Evolutionary conservation across 64 coral and sea anemone species (phyloP).

Genomic region (Porites australiensis): DNA sequence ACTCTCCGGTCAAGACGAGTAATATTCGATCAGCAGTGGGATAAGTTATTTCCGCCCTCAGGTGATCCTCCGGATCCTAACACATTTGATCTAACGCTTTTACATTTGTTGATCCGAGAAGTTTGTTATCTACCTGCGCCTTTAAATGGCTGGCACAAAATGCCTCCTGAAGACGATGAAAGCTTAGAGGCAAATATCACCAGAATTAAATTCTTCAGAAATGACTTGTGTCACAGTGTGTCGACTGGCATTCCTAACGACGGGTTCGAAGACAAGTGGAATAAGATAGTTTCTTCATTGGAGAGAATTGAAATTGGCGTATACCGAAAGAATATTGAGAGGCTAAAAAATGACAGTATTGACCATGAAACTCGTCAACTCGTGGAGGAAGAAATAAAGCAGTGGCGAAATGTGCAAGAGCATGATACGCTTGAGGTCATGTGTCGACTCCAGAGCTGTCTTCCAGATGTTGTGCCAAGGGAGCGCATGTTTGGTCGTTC

Average conservation of each 20-base stretch:
- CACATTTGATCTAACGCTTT: slow-evolving; percentile 67
- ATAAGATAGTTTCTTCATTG: not conserved
- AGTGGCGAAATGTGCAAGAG: not conserved
- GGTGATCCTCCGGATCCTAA: slow-evolving; percentile 22
- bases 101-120: slow-evolving; percentile 63
- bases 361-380: not conserved
- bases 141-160: slow-evolving; percentile 58
- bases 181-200: slow-evolving; percentile 54
- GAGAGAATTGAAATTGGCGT: not conserved
- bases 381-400: slow-evolving; percentile 3
- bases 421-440: not conserved
- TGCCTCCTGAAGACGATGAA: slow-evolving; percentile 36
- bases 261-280: slow-evolving; percentile 55
- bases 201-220: slow-evolving; percentile 63
- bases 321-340: not conserved
- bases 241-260: not conserved
- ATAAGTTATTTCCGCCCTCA: slow-evolving; percentile 43
- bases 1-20: not conserved
- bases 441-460: not conserved
- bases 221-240: slow-evolving; percentile 36
- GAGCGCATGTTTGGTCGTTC: not conserved
- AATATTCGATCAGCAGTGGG: slow-evolving; percentile 55
- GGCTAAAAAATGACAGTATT: slow-evolving; percentile 14
- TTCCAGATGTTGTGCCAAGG: slow-evolving; percentile 3
- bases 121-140: slow-evolving; percentile 23